Evolutionary conservation across 2,113 vertebrate species (phyloP).

Genomic region (Hiodon alosoides): DNA sequence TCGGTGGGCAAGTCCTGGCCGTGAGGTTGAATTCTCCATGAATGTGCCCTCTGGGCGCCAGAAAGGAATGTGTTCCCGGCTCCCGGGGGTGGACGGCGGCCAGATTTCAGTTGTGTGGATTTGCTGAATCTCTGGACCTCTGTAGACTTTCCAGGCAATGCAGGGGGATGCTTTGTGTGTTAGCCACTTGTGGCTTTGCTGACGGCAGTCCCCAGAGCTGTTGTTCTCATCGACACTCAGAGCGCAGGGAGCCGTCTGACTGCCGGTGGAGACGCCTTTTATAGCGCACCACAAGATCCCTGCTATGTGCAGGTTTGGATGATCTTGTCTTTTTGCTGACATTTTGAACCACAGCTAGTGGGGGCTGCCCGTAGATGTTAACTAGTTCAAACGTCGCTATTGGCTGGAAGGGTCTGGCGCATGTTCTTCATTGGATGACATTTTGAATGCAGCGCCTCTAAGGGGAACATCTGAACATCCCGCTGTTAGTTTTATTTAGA

Average conservation of each 20-base stretch:
- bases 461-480: neutral
- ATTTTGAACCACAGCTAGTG: neutral
- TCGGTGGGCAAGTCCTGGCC: conserved; percentile 6
- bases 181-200: neutral
- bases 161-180: neutral
- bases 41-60: conserved; percentile 13
- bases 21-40: conserved; percentile 15
- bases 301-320: neutral
- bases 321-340: neutral
- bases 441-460: neutral
- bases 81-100: conserved; percentile 2
- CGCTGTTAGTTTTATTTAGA: neutral
- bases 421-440: neutral
- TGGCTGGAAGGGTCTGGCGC: neutral
- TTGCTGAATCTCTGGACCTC: neutral
- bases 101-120: neutral
- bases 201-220: neutral
- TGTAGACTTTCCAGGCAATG: neutral
- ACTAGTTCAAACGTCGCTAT: neutral
- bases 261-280: neutral
- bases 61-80: neutral
- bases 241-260: neutral
- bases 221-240: neutral
- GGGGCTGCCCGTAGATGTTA: neutral
- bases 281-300: neutral